Evolutionary conservation across 2,888 invertebrate genomes (phyloP), one percentile per base, ranked within the genome.

Genomic region (Calliphora vomitoria): DNA sequence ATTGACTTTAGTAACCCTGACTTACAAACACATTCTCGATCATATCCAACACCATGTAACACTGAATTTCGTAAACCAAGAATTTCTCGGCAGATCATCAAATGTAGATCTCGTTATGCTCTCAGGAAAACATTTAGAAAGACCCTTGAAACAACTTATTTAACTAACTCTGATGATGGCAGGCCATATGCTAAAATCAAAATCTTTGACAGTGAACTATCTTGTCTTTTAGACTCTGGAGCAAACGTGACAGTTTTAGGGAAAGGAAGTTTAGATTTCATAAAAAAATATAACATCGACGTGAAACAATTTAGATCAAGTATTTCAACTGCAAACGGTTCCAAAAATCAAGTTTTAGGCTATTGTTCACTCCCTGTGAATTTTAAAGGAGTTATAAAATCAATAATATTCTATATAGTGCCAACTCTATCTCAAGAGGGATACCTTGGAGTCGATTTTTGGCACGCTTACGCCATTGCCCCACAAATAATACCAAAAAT

Each of bases 71-170:
- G 38, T 41, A 41, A 41, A 8, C 41, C 41, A 31, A 50, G n/a
- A n/a, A 18, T 44, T 47, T 62, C 31, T 18, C 60, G 25, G 10
- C 75, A 50, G 38, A 50, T 35, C 31, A 15, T 55, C 3, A 71
- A 71, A 53, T 55, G 31, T n/a, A 25, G 71, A 18, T n/a, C n/a
- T 55, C 60, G 60, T 11, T 60, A 60, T 15, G 60, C 31, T 5
- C 25, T 60, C 1, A 60, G 60, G 13, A 60, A 13, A 15, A 60
- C 10, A 2, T 60, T 31, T 31, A 31, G 60, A 13, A 60, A 55
- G 13, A 60, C 18, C 0, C 13, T 60, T 15, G 25, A 25, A 25
- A 25, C 13, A 25, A 25, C 60, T 60, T 60, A 8, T 31, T 25
- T 60, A 6, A 60, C 60, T 0, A 60, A 25, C 5, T 13, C 60